Evolutionary conservation across 2,797 vertebrate genomes (phyloP).

Genomic region (Leucoraja ocellata): DNA sequence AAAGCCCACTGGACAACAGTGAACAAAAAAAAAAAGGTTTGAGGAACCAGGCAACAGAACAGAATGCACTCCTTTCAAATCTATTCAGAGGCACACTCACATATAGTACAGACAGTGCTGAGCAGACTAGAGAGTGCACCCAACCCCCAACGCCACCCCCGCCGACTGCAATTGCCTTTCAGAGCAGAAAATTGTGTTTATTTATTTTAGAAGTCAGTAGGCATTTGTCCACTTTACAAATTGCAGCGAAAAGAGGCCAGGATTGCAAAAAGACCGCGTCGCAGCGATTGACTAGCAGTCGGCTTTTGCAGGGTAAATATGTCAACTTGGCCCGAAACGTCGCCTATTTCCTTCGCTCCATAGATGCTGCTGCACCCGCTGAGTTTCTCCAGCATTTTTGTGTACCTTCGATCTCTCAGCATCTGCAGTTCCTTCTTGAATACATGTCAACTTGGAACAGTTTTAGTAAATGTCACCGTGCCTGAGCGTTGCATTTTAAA

Average conservation of each 20-base stretch:
- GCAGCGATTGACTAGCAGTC: background rate
- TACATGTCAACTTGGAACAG: background rate
- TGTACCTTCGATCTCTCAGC: too few species aligned
- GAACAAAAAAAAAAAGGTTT: background rate
- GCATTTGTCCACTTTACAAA: background rate
- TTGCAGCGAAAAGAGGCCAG: background rate
- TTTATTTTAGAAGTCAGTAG: slow-evolving; percentile 1
- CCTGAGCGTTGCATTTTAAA: background rate
- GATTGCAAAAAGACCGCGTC: background rate
- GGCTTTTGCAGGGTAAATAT: background rate
- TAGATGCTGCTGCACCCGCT: too few species aligned
- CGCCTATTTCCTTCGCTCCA: too few species aligned
- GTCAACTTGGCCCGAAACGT: background rate
- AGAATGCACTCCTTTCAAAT: background rate
- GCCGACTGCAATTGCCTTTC: background rate
- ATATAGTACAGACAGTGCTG: background rate
- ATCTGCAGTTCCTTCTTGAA: too few species aligned
- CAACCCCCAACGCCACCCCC: background rate
- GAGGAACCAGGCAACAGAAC: background rate
- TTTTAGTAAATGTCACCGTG: slow-evolving; percentile 12
- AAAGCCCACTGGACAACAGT: background rate
- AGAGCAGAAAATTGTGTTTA: slow-evolving; percentile 3
- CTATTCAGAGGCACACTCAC: background rate
- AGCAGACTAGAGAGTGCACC: too few species aligned
- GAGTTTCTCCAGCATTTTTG: too few species aligned